Base-by-base conservation (phyloP, 2,888 invertebrate species). In the Lycophotia porphyrea region DNA sequence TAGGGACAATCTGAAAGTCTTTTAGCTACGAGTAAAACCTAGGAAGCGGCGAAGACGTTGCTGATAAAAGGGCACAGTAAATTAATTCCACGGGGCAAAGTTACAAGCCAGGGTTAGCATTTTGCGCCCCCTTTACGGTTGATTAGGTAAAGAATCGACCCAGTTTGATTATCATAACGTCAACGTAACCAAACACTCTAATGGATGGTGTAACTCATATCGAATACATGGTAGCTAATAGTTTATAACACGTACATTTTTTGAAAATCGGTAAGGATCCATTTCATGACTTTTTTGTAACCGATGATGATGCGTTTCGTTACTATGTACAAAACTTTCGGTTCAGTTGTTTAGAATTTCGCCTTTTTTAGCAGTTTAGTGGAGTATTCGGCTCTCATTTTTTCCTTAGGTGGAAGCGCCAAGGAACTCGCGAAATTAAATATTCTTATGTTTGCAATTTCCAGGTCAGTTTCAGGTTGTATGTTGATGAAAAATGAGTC, bases 141-240 rank as follows among this genome's bases (percentile, higher is more conserved):
- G 11, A 80, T 64, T 47, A 80, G n/a, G n/a, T n/a, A n/a, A 47
- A 61, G 34, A 66, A 69, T 44, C 34, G 81, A 80, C 76, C 69
- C 66, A 70, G 39, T 81, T 80, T 65, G 47, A 31, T 66, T 55
- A 76, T 66, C 70, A 27, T n/a, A 80, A 42, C 34, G 44, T 76
- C 65, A 70, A 66, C 69, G 49, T 65, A 65, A 74, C 44, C 21
- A 75, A 65, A 61, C 39, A 36, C 49, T 67, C 7, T 31, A 60
- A 65, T 58, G 31, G 39, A 52, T 52, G n/a, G 21, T 39, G 39
- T 31, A 69, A 60, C 31, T 65, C 42, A 52, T 60, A 61, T 39
- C 13, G n/a, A 47, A 55, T 64, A 49, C 34, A 34, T 21, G 34
- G n/a, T 18, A 21, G 1, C 2, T 27, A 39, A 34, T 39, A n/a